Conservation (phyloP, 2,888 invertebrate genomes). For the Netelia fuscicornis region DNA sequence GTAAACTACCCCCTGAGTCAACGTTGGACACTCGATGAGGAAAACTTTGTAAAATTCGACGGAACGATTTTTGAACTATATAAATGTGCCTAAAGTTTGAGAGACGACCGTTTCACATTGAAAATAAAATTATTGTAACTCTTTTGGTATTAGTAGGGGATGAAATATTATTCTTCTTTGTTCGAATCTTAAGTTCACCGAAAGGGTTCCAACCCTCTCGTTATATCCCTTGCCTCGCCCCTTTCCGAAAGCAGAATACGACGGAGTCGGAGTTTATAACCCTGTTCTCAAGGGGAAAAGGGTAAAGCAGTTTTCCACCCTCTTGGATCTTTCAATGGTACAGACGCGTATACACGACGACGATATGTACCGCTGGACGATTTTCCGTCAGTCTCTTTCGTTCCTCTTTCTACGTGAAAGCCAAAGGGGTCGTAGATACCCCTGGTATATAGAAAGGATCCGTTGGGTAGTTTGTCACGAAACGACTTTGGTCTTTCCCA, state of each 20-base stretch:
- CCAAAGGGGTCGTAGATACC: conserved; percentile 60
- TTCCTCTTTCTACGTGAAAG: conserved; percentile 56
- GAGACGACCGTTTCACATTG: not conserved
- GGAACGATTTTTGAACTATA: not conserved
- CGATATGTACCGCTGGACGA: not conserved
- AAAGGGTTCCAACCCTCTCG: conserved; percentile 7
- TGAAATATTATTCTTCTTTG: conserved; percentile 17
- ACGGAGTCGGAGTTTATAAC: conserved; percentile 56
- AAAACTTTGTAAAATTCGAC: not conserved
- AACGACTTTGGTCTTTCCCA: conserved; percentile 68
- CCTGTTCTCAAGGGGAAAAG: conserved; percentile 61
- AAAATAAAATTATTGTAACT: not conserved
- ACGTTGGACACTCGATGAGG: not conserved
- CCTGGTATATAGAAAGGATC: conserved; percentile 43
- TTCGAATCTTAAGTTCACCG: not conserved
- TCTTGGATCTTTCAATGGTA: conserved; percentile 63
- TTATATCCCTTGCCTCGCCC: conserved; percentile 20
- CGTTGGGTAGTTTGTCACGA: conserved; percentile 66
- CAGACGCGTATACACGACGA: conserved; percentile 22
- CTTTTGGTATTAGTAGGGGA: not conserved
- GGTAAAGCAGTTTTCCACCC: conserved; percentile 65
- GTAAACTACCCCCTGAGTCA: not conserved
- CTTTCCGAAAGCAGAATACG: conserved; percentile 45
- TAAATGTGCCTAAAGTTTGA: not conserved
- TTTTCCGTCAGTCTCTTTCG: conserved; percentile 56